Evolutionary conservation across 2,113 vertebrate species (phyloP), one percentile per base, ranked within the genome.

Genomic region (Chionis minor): DNA sequence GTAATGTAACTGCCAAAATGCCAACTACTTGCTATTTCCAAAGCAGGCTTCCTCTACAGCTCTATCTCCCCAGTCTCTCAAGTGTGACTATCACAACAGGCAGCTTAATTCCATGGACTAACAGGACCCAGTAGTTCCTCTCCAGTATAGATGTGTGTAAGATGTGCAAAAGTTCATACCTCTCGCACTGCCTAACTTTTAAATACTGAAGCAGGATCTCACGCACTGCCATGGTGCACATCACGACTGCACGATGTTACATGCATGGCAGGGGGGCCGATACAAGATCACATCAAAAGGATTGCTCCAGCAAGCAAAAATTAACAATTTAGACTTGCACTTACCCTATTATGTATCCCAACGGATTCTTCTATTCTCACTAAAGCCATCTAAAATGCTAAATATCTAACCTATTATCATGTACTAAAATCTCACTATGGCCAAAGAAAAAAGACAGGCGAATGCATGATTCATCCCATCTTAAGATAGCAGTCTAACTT

Each of bases 161-260:
- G 22, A 58, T 16, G 19, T 28, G 35, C 17, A 4, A 4, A 69
- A 69, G 35, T 38, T 42, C 20, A 12, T 28, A 56, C 18, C 59
- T 62, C 32, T 74, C 26, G 22, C 10, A 47, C 22, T 11, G 8
- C 20, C 21, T 14, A 32, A n/a, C 24, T 78, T 26, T 20, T 16
- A 51, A 47, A 10, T 3, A 55, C 1, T 20, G n/a, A 54, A 63
- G 63, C 24, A 84, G 58, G 10, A 62, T 44, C 30, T n/a, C 47
- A 72, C 7, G 49, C 42, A 10, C n/a, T 81, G 61, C 23, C 13
- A 44, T 7, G 12, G 23, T 44, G 24, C 23, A 24, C 2, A 1
- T 40, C 35, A 40, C 0, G 0, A 21, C 8, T 55, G 38, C 56
- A 85, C 9, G 17, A 55, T 1, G 2, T 49, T 5, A 44, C 33